Conservation (phyloP, 1,140 invertebrate genomes). For the Dendroctonus valens region DNA sequence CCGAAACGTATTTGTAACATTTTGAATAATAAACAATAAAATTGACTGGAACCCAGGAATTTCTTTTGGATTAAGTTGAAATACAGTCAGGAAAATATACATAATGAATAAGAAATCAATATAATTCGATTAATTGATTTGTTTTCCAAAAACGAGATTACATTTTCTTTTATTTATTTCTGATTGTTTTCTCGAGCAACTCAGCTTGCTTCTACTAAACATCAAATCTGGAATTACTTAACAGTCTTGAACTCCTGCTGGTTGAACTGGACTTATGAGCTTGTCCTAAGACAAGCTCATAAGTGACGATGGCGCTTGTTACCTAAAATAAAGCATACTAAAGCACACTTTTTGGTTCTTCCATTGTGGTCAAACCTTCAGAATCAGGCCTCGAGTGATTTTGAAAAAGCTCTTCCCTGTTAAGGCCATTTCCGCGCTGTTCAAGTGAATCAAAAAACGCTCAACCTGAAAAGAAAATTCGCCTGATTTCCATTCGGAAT, state of each 20-base stretch:
- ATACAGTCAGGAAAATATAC: too few relatives aligned
- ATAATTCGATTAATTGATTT: too few relatives aligned
- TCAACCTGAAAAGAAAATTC: slow-evolving; percentile 54
- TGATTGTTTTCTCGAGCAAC: too few relatives aligned
- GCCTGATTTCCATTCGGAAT: not conserved
- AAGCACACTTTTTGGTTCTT: not conserved
- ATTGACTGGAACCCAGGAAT: too few relatives aligned
- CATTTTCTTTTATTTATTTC: too few relatives aligned
- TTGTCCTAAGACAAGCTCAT: slow-evolving; percentile 66
- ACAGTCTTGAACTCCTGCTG: slow-evolving; percentile 10
- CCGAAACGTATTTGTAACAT: too few relatives aligned
- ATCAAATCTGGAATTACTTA: too few relatives aligned
- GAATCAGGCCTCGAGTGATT: slow-evolving; percentile 59
- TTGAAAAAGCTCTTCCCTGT: slow-evolving; percentile 67
- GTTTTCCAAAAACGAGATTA: too few relatives aligned
- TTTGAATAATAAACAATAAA: too few relatives aligned
- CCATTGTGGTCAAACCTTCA: slow-evolving; percentile 53
- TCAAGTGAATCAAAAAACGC: slow-evolving; percentile 62
- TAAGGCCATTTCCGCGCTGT: slow-evolving; percentile 59
- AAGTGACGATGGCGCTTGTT: slow-evolving; percentile 69
- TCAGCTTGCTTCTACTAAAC: too few relatives aligned
- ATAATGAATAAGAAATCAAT: too few relatives aligned
- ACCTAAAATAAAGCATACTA: slow-evolving; percentile 52
- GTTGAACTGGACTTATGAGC: slow-evolving; percentile 62
- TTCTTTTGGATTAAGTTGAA: too few relatives aligned